phyloP scores from a whole-genome alignment of 2,888 invertebrate genomes.

The Drosophila suboccidentalis region DNA sequence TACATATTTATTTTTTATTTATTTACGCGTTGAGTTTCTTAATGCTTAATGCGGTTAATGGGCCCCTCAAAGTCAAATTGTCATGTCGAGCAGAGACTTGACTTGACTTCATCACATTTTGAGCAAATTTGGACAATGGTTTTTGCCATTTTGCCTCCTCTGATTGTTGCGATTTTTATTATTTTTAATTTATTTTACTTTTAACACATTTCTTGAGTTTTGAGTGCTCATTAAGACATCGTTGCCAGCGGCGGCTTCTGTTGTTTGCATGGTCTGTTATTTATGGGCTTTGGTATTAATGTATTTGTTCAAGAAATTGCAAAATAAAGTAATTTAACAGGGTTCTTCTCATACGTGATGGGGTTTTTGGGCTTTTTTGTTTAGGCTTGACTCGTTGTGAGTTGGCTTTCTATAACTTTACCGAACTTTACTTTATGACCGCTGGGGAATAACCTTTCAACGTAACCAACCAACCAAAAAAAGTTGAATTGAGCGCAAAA shows the following conservation, averaged over 20 bases:
- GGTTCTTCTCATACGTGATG: constrained; percentile 1
- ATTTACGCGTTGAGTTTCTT: constrained; percentile 3
- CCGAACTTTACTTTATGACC: constrained; percentile 32
- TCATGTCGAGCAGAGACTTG: constrained; percentile 37
- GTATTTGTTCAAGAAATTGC: constrained; percentile 35
- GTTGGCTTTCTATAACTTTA: constrained; percentile 31
- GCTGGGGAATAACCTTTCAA: constrained; percentile 52
- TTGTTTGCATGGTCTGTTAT: constrained; percentile 38
- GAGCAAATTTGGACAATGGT: constrained; percentile 41
- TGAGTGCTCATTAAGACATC: constrained; percentile 63
- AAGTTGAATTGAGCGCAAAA: constrained; percentile 18
- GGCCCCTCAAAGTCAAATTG: constrained; percentile 52
- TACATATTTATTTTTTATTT: constrained; percentile 13
- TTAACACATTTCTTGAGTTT: constrained; percentile 36
- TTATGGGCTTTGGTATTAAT: constrained; percentile 27
- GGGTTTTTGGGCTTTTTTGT: constrained; percentile 13
- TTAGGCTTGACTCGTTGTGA: neutral
- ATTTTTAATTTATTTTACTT: constrained; percentile 5
- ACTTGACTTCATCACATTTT: constrained; percentile 37
- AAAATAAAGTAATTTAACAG: constrained; percentile 31
- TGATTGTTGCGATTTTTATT: constrained; percentile 14
- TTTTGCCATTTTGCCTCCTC: constrained; percentile 7
- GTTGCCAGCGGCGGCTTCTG: constrained; percentile 53
- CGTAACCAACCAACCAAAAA: constrained; percentile 32
- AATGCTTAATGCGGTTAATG: constrained; percentile 53